Percentiles rank a stretch among this genome's conserved stretches.
Conservation (phyloP, 2,113 vertebrate genomes). For the Ptyas mucosa region DNA sequence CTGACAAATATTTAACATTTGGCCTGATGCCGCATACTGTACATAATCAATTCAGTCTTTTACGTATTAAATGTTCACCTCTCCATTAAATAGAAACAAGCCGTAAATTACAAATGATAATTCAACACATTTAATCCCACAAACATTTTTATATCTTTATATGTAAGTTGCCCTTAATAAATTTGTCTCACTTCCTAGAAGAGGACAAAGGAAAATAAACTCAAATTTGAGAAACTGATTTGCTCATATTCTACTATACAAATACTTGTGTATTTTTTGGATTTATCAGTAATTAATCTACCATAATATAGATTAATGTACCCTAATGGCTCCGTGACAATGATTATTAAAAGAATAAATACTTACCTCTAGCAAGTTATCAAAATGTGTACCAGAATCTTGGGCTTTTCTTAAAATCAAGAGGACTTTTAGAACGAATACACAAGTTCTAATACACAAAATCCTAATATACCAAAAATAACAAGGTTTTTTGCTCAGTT, state of each 20-base stretch:
- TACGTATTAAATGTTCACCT: not conserved
- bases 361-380: constrained; percentile 4
- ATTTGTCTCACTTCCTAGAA: not conserved
- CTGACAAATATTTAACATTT: not conserved
- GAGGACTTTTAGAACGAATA: not conserved
- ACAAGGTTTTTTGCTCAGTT: not conserved
- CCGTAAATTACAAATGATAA: not conserved
- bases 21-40: not conserved
- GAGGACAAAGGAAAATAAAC: not conserved
- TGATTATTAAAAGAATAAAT: not conserved
- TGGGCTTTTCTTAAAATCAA: not conserved
- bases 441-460: not conserved
- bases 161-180: not conserved
- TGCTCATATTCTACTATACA: not conserved
- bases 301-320: not conserved
- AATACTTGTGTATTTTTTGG: not conserved
- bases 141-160: not conserved
- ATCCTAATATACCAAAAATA: not conserved
- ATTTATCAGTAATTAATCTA: not conserved
- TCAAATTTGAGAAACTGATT: not conserved
- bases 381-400: not conserved
- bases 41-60: not conserved
- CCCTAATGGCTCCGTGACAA: not conserved
- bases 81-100: not conserved
- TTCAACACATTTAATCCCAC: not conserved